Evolutionary conservation across 2,113 vertebrate species (phyloP), one percentile per base, ranked within the genome.

Genomic region (Protomyctophum bolini): DNA sequence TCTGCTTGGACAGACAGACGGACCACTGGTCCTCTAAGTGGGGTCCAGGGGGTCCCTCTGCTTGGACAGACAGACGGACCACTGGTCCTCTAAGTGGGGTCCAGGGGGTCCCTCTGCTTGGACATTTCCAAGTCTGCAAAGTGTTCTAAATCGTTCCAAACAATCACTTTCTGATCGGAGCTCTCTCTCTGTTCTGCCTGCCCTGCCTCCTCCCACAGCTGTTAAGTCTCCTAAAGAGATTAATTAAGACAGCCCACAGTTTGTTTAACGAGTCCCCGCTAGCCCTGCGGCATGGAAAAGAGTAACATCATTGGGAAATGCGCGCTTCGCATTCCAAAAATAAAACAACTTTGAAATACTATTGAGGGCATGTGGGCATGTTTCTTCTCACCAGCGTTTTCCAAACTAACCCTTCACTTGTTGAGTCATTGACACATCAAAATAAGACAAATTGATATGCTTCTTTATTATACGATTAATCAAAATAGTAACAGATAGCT

Each of bases 191-290:
- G 54, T 67, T 83, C 70, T 58, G 77, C 63, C 71, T 62, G 82
- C 68, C 33, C 21, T 21, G 21, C 21, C 21, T 21, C 21, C 21
- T 77, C 64, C 66, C 58, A 81, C 88, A 85, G 76, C 85, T 77
- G 86, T 78, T 63, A 85, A 86, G 80, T 81, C 76, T 82, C 41
- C 73, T 91, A 85, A 88, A 83, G 75, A 89, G 87, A 91, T 91
- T 81, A 87, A 90, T 89, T 88, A 89, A 85, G 72, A 4, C 47
- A 63, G 68, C 73, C 75, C 70, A 80, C 75, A 82, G 85, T 90
- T 86, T 75, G 74, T 84, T 86, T 88, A 87, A 91, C 77, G 77
- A 91, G 77, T 78, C 71, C 48, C 74, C 33, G 57, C 76, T 76
- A 77, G 79, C 84, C 33, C 83, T 72, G 63, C 76, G 82, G 78